Base-by-base conservation (phyloP, 2,888 invertebrate species). In the Heliconius cydno region DNA sequence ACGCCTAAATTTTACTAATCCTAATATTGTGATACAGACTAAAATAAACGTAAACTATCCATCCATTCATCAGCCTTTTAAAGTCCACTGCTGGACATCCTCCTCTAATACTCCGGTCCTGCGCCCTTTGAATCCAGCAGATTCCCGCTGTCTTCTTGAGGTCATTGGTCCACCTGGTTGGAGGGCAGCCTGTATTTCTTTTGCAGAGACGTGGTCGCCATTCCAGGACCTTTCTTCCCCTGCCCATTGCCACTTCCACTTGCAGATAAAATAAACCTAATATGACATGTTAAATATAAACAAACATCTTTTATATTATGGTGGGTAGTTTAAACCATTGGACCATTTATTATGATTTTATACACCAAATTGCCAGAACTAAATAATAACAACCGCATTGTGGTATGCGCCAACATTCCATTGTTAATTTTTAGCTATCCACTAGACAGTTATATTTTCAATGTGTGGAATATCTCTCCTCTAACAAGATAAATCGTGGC, bases 221-320 rank as follows among this genome's bases (percentile, higher is more conserved):
- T 30, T 30, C 30, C 5, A 30, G 30, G 30, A 30, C 30, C 30
- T 30, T 30, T 30, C 30, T 30, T 30, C 30, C 30, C 30, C 30
- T 30, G 5, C 30, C 30, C 30, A 6, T 30, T 30, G 30, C 30
- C 30, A 30, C 5, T 30, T 30, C 5, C 5, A 30, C 30, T 30
- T 30, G 5, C 5, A 30, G 30, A 30, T 30, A 34, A 41, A 41
- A 41, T 60, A 38, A 63, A 34, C 22, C 63, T 60, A 74, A 15
- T 19, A 38, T 74, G 22, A 25, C 1, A 19, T 38, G n/a, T 74
- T 13, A 74, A 41, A 74, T 28, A 74, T 74, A 38, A 60, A 74
- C 22, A 72, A 72, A n/a, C 22, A 28, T 19, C 19, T 28, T n/a
- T 75, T 75, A 66, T 75, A 46, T 66, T 66, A 75, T 22, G 66